A percentile compares a stretch with the other conserved stretches of the same genome.
Conservation (phyloP, 2,113 vertebrate genomes). For the Dasypus novemcinctus region DNA sequence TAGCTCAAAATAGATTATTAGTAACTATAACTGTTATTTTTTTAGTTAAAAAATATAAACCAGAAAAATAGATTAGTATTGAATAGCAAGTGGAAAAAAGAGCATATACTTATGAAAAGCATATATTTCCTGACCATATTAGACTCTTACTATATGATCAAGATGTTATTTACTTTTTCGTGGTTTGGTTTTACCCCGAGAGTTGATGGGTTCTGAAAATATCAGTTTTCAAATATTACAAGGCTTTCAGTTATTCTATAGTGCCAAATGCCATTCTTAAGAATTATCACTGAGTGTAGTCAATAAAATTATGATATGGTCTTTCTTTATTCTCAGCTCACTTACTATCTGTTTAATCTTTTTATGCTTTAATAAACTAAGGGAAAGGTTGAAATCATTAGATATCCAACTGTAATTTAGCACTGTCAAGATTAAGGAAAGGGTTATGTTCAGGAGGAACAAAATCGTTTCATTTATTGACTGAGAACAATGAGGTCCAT, state of each 20-base stretch:
- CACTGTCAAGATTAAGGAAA: conserved; percentile 68
- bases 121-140: neutral
- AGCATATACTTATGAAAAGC: neutral
- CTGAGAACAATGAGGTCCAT: conserved; percentile 71
- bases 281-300: conserved; percentile 40
- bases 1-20: neutral
- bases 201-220: conserved; percentile 15
- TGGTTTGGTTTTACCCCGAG: neutral
- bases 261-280: conserved; percentile 18
- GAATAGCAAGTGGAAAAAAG: neutral
- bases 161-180: neutral
- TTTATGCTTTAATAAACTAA: conserved; percentile 56
- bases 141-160: neutral
- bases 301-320: conserved; percentile 41
- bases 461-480: conserved; percentile 74
- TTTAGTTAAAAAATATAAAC: conserved; percentile 9
- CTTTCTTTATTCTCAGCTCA: conserved; percentile 43
- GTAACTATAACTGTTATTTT: neutral
- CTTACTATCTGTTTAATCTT: conserved; percentile 52
- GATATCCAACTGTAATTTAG: conserved; percentile 69
- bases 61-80: neutral
- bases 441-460: conserved; percentile 67
- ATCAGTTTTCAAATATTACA: neutral
- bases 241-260: neutral
- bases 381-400: conserved; percentile 65